Conservation (phyloP, 2,797 vertebrate genomes). For the Cryptoprocta ferox region DNA sequence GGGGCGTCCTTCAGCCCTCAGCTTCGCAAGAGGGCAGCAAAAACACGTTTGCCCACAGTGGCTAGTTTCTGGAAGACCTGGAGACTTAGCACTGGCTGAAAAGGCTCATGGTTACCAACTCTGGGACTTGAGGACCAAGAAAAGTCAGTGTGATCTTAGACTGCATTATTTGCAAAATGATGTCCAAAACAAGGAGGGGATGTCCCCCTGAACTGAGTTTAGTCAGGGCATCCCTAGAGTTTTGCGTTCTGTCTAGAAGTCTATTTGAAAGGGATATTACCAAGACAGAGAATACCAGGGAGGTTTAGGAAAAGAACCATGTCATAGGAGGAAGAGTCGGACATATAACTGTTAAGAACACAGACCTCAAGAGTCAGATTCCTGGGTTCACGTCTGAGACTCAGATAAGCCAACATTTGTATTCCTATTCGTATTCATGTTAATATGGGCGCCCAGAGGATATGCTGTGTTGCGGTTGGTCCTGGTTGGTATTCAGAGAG, state of each 20-base stretch:
- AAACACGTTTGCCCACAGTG: fast-evolving
- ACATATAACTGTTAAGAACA: neutral
- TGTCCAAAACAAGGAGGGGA: neutral
- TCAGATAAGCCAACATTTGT: neutral
- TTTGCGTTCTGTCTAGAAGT: neutral
- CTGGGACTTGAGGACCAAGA: neutral
- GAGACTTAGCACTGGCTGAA: neutral
- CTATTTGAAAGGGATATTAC: neutral
- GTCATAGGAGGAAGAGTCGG: neutral
- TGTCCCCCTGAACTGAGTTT: neutral
- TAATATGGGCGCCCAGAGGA: neutral
- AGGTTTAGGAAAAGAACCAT: neutral
- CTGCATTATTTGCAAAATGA: neutral
- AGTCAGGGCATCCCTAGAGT: neutral
- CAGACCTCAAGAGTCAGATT: neutral
- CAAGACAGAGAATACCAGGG: neutral
- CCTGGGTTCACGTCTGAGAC: neutral
- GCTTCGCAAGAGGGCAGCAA: fast-evolving
- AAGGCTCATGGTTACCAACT: neutral
- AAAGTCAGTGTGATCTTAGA: neutral
- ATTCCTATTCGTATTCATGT: neutral
- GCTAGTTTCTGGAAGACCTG: neutral
- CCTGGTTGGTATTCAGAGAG: neutral
- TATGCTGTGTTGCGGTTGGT: neutral
- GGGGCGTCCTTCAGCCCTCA: neutral